Evolutionary conservation across 2,113 vertebrate genomes (phyloP), one percentile per base, ranked within the genome.

Genomic region (Psephotus haematonotus): DNA sequence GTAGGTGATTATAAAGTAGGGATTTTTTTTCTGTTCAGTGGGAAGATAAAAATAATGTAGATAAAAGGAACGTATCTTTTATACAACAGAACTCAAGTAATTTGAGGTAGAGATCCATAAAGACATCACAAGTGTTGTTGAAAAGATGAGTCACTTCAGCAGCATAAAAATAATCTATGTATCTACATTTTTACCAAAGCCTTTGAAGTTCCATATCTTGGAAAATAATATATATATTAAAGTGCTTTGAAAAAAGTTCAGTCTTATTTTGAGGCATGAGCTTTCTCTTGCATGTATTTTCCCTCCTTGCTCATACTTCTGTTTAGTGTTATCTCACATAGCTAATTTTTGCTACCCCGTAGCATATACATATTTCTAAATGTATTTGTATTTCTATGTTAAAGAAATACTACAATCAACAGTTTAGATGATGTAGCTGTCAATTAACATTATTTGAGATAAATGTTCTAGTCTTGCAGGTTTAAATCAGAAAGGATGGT

Each of bases 31-130:
- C 31, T 46, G 10, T 87, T 93, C 76, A 63, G 53, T 74, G 28
- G 80, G 60, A 95, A 96, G 82, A 92, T 82, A 90, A 97, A 97
- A 97, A 95, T 95, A 81, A 95, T 81, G 43, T 69, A 95, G 82
- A 95, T 93, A 92, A 93, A 97, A 95, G 77, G 47, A 92, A 37
- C 15, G 46, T 84, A 59, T 88, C n/a, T 95, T 87, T 92, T 75
- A 68, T 68, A 89, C 90, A 90, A 83, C 49, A 94, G 83, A 94
- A 79, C 12, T 92, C 85, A 82, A 80, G 52, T 72, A 95, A 91
- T 94, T 92, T 96, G 65, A 81, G 87, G 50, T 82, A 28, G 76
- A 85, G 87, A 72, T 90, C 68, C 70, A 91, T 81, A 87, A 92
- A 92, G 95, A 90, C 50, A 81, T 44, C 0, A 0, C 35, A 92